A percentile compares a stretch with the other conserved stretches of the same genome.
phyloP scores from a whole-genome alignment of 2,797 vertebrate species.

The Scolopax bukidnonensis region DNA sequence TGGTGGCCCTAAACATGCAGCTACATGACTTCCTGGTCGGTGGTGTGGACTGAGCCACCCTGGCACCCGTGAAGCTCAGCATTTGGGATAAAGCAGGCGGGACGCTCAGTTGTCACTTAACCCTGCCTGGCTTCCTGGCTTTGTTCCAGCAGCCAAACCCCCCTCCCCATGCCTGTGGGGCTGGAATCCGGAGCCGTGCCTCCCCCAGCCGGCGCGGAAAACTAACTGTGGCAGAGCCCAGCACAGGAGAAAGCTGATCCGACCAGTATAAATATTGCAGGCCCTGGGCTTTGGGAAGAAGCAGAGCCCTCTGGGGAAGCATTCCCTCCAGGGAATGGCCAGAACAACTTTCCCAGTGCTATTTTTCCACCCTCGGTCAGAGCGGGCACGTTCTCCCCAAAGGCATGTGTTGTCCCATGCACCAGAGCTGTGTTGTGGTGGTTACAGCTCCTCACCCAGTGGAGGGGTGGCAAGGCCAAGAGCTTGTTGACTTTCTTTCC shows the following conservation, averaged over 20 bases:
- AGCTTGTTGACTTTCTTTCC: not conserved
- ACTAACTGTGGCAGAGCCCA: not conserved
- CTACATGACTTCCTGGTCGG: constrained; percentile 39
- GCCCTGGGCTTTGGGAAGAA: not conserved
- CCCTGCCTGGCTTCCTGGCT: constrained; percentile 60
- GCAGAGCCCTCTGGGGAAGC: not conserved
- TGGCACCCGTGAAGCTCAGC: not conserved
- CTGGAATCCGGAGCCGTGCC: constrained; percentile 5
- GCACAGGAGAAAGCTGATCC: not conserved
- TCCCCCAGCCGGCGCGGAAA: not conserved
- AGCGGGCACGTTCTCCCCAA: not conserved
- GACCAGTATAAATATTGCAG: not conserved
- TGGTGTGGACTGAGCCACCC: not conserved
- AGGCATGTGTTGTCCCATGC: not conserved
- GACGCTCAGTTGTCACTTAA: not conserved
- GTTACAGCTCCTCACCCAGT: not conserved
- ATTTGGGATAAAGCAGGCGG: not conserved
- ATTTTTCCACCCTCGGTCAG: not conserved
- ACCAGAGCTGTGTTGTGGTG: fast-evolving
- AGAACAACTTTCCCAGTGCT: not conserved
- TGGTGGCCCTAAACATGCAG: not conserved
- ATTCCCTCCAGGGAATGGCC: too few species aligned
- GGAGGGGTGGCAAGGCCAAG: not conserved
- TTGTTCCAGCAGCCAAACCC: constrained; percentile 11
- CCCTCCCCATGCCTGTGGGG: not conserved